phyloP scores from a whole-genome alignment of 2,888 invertebrate species.

The Dryobotodes eremita region DNA sequence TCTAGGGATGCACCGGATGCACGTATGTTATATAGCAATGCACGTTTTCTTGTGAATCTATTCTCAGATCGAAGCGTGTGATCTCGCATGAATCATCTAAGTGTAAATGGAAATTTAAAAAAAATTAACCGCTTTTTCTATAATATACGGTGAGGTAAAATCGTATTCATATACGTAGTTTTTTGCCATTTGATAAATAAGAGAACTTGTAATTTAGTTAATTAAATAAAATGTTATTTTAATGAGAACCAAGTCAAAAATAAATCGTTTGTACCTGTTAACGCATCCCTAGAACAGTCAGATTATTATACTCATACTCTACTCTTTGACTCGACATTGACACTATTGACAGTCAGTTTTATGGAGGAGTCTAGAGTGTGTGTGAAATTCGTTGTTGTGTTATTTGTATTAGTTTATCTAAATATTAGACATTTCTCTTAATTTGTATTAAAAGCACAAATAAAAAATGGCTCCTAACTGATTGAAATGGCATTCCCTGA shows the following conservation, averaged over 20 bases:
- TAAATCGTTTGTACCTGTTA: no score
- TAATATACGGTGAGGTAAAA: not conserved
- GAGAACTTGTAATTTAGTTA: not conserved
- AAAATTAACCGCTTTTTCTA: not conserved
- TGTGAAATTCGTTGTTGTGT: slow-evolving; percentile 44
- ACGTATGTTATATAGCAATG: no score
- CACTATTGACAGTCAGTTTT: slow-evolving; percentile 17
- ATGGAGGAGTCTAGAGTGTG: slow-evolving; percentile 23
- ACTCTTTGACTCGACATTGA: no score
- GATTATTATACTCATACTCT: no score
- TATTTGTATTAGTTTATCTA: slow-evolving; percentile 29
- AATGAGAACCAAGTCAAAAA: no score
- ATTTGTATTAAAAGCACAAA: slow-evolving; percentile 31
- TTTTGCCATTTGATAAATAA: not conserved
- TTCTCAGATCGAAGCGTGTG: not conserved
- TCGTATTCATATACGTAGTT: not conserved
- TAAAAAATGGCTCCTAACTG: slow-evolving; percentile 63
- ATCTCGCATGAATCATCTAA: not conserved
- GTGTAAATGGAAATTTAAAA: not conserved
- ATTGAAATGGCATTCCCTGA: slow-evolving; percentile 76
- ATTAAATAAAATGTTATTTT: no score
- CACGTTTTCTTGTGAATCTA: not conserved
- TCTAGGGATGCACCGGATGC: no score
- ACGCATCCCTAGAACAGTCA: no score
- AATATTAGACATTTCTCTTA: slow-evolving; percentile 21